Evolutionary conservation across 1,140 invertebrate species (phyloP).

Genomic region (Maniola jurtina): DNA sequence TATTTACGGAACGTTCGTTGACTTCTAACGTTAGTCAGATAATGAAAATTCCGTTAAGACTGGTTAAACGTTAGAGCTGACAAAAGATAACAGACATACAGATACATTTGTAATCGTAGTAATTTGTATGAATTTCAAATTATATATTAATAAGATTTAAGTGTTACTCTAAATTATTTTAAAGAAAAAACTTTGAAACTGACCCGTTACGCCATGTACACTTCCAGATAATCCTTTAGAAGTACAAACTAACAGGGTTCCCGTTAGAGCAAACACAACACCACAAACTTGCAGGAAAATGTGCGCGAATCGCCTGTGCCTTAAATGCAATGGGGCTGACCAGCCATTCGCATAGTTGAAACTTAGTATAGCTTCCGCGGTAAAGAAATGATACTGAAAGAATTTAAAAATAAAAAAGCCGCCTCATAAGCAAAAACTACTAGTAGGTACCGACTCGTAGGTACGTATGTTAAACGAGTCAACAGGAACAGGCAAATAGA

Average conservation of each 20-base stretch:
- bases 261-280: constrained; percentile 31
- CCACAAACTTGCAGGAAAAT: constrained; percentile 42
- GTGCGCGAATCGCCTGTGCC: constrained; percentile 43
- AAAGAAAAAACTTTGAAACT: neutral
- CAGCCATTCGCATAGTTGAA: constrained; percentile 59
- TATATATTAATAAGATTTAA: neutral
- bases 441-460: too few species aligned
- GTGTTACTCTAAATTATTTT: neutral
- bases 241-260: constrained; percentile 26
- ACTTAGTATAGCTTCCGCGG: constrained; percentile 59
- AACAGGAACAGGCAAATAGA: too few species aligned
- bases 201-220: constrained; percentile 43
- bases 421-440: too few species aligned
- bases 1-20: too few species aligned
- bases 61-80: too few species aligned
- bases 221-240: constrained; percentile 32
- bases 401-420: neutral
- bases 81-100: too few species aligned
- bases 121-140: too few species aligned
- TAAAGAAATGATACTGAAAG: constrained; percentile 63
- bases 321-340: constrained; percentile 45
- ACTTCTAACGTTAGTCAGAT: too few species aligned
- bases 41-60: too few species aligned
- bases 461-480: too few species aligned
- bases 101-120: too few species aligned